phyloP scores from a whole-genome alignment of 92 coral and sea anemone species.

The Porites rus region DNA sequence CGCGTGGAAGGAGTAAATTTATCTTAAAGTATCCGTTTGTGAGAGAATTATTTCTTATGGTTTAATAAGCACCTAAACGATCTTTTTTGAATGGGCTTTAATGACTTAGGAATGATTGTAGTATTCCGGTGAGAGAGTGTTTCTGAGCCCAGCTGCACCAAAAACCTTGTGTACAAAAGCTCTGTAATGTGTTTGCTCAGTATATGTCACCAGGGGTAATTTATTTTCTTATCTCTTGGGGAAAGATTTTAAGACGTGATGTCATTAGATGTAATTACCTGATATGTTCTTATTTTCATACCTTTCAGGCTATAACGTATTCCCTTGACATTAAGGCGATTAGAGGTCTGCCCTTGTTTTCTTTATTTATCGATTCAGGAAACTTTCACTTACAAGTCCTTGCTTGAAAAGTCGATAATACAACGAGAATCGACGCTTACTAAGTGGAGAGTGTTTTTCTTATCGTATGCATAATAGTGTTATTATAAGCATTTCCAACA shows the following conservation, averaged over 20 bases:
- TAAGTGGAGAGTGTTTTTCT: neutral
- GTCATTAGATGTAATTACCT: conserved; percentile 85
- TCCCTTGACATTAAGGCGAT: conserved; percentile 66
- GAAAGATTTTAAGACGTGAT: conserved; percentile 71
- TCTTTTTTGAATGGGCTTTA: conserved; percentile 36
- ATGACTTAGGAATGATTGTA: conserved; percentile 39
- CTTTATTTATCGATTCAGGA: conserved; percentile 47
- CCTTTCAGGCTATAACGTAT: conserved; percentile 68
- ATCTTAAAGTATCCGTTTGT: conserved; percentile 17
- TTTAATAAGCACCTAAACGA: conserved; percentile 39
- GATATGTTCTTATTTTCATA: conserved; percentile 76
- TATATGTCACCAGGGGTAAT: conserved; percentile 90
- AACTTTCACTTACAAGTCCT: conserved; percentile 13
- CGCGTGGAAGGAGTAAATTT: conserved; percentile 12
- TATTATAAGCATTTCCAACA: neutral
- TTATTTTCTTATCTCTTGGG: conserved; percentile 82
- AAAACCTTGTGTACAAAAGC: conserved; percentile 72
- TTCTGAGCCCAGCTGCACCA: conserved; percentile 78
- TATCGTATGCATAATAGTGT: neutral
- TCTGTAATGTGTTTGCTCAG: conserved; percentile 94
- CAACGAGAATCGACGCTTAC: conserved; percentile 1
- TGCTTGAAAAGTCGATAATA: conserved; percentile 1
- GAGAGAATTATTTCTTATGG: conserved; percentile 36
- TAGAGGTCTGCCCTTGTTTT: conserved; percentile 47
- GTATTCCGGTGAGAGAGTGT: conserved; percentile 87